These are phyloP conservation scores for Trachelipus rathkii DNA, from an alignment of 1,140 invertebrate genomes.

Conservation along the genomic window DNA sequence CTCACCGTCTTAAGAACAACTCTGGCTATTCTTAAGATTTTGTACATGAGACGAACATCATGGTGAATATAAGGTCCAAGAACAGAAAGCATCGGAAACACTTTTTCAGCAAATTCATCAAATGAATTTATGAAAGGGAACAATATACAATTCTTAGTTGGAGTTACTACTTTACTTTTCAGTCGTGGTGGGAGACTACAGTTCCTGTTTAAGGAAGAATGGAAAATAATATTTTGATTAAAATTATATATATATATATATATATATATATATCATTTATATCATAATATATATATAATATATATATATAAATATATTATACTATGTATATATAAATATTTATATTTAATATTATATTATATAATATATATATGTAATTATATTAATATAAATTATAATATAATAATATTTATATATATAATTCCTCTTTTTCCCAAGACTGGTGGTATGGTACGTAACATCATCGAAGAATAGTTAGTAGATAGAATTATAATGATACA, in stretches of 20 bases:
- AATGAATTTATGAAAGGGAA: conserved; percentile 61
- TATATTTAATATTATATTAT: too few relatives aligned
- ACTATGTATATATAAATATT: background rate
- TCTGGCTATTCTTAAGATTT: conserved; percentile 66
- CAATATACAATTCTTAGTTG: conserved; percentile 59
- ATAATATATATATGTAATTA: too few relatives aligned
- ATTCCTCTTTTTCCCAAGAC: too few relatives aligned
- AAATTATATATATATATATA: background rate
- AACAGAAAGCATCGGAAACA: conserved; percentile 81
- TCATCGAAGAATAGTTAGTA: too few relatives aligned
- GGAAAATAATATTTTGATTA: conserved; percentile 26
- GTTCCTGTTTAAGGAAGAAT: background rate
- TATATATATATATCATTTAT: background rate
- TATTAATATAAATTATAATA: too few relatives aligned
- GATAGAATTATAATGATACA: too few relatives aligned
- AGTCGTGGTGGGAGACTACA: background rate
- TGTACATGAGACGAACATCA: conserved; percentile 84
- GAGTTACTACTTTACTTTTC: background rate
- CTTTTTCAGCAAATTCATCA: conserved; percentile 67
- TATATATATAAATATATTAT: background rate
- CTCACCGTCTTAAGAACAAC: conserved; percentile 53
- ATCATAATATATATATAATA: conserved; percentile 12
- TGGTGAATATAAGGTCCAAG: conserved; percentile 83
- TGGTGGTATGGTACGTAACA: too few relatives aligned
- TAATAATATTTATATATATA: too few relatives aligned